Conservation (phyloP, 2,797 vertebrate genomes). For the Otolemur crassicaudatus region DNA sequence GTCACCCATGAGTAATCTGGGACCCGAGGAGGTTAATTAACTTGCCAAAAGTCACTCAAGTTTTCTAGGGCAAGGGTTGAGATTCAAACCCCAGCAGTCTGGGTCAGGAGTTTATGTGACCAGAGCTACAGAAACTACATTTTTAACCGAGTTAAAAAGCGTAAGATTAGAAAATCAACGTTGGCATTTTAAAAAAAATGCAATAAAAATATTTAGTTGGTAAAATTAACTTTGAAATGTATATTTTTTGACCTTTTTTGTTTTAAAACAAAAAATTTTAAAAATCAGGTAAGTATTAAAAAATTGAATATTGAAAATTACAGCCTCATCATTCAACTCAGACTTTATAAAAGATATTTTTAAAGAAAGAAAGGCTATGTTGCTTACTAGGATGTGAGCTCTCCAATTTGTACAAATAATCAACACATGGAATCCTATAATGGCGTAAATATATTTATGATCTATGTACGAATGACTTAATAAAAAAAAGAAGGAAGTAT, state of each 20-base stretch:
- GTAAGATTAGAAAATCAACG: neutral
- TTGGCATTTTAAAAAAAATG: neutral
- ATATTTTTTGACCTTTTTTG: neutral
- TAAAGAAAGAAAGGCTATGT: neutral
- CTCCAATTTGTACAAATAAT: too few species aligned
- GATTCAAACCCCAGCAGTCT: neutral
- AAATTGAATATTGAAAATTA: conserved; percentile 16
- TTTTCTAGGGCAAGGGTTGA: neutral
- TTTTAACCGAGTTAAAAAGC: conserved; percentile 40
- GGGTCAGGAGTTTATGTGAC: neutral
- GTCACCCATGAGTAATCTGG: neutral
- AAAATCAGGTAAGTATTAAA: neutral
- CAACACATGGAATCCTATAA: too few species aligned
- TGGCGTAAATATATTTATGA: too few species aligned
- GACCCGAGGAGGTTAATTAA: conserved; percentile 20
- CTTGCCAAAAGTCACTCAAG: neutral
- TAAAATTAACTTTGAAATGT: conserved; percentile 35
- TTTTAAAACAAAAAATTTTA: neutral
- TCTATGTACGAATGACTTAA: too few species aligned
- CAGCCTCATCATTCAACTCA: neutral
- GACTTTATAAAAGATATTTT: neutral
- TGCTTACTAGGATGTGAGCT: too few species aligned
- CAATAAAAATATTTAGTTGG: neutral
- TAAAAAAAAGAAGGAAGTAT: neutral
- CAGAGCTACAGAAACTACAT: neutral